Evolutionary conservation across 2,888 invertebrate species (phyloP).

Genomic region (Macrophya alboannulata): DNA sequence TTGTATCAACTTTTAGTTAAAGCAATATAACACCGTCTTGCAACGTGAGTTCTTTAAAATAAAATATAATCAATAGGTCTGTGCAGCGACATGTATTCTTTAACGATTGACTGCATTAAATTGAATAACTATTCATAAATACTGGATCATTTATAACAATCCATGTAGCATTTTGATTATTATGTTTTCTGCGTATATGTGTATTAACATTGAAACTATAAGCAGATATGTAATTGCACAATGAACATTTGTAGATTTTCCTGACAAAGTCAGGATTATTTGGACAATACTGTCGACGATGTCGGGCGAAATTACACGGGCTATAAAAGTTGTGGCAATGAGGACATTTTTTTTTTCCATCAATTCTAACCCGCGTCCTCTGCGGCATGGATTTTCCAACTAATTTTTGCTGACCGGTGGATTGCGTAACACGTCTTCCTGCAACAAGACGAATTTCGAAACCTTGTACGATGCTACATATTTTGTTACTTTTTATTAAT

Average conservation of each 20-base stretch:
- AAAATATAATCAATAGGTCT: neutral
- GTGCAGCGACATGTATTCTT: neutral
- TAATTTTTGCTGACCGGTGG: conserved; percentile 30
- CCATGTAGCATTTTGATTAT: conserved; percentile 58
- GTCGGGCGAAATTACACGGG: conserved; percentile 35
- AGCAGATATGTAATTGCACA: conserved; percentile 67
- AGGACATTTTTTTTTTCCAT: conserved; percentile 38
- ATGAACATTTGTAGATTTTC: conserved; percentile 68
- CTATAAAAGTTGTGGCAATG: conserved; percentile 38
- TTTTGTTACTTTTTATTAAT: neutral
- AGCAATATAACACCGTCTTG: neutral
- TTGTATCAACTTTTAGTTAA: neutral
- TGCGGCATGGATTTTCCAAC: conserved; percentile 24
- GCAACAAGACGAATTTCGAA: conserved; percentile 39
- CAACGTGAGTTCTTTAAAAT: neutral
- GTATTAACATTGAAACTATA: conserved; percentile 66
- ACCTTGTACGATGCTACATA: conserved; percentile 12
- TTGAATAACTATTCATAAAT: conserved; percentile 7
- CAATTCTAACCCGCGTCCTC: conserved; percentile 37
- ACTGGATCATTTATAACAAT: conserved; percentile 11
- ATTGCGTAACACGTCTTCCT: conserved; percentile 18
- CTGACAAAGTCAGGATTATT: conserved; percentile 39
- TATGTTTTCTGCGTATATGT: conserved; percentile 63
- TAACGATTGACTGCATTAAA: neutral
- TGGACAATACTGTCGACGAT: conserved; percentile 39